Conservation (phyloP, 2,888 invertebrate species). For the Bibio marci region DNA sequence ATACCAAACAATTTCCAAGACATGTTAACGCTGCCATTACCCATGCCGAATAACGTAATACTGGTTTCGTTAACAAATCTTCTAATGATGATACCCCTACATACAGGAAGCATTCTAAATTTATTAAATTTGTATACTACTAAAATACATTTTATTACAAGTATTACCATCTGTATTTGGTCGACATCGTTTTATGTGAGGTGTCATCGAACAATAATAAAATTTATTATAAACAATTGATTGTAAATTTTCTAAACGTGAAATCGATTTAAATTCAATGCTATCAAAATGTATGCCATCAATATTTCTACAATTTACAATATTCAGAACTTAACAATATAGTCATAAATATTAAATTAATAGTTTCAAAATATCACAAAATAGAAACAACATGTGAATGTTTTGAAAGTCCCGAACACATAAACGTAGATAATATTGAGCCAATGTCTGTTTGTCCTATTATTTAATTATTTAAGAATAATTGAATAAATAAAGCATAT, state of each 20-base stretch:
- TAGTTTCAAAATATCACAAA: no score
- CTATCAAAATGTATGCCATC: constrained; percentile 34
- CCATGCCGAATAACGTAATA: constrained; percentile 43
- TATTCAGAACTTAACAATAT: no score
- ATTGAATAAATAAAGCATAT: no score
- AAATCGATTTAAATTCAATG: constrained; percentile 34
- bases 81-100: constrained; percentile 39
- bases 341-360: no score
- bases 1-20: constrained; percentile 42
- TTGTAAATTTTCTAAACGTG: constrained; percentile 29
- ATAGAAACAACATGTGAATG: no score
- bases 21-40: constrained; percentile 40
- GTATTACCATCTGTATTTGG: constrained; percentile 40
- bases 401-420: no score
- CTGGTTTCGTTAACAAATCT: constrained; percentile 37
- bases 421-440: no score
- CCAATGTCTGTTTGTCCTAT: no score
- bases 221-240: constrained; percentile 43
- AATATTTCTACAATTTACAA: constrained; percentile 33
- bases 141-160: no score
- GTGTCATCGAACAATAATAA: constrained; percentile 42
- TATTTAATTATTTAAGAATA: no score
- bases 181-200: constrained; percentile 36
- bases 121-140: neutral
- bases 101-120: constrained; percentile 5